Evolutionary conservation across 2,797 vertebrate genomes (phyloP).

Genomic region (Sarcophilus harrisii): DNA sequence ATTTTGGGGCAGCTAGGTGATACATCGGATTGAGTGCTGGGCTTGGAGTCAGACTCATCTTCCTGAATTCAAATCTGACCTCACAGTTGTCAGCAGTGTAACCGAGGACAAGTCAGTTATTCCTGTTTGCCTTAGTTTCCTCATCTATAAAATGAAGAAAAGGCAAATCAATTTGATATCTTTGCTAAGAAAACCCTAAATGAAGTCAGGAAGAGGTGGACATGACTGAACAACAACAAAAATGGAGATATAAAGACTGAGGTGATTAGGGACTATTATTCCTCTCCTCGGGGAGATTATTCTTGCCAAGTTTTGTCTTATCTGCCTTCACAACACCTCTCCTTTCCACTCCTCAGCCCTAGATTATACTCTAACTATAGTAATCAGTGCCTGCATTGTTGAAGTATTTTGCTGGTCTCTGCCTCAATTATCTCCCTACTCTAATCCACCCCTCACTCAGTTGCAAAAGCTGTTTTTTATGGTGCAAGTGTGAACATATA

Average conservation of each 20-base stretch:
- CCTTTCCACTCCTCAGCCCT: background rate
- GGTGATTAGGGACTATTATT: background rate
- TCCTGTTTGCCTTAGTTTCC: background rate
- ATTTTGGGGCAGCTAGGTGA: background rate
- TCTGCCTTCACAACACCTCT: background rate
- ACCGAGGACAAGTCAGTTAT: background rate
- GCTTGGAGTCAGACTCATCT: background rate
- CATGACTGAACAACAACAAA: background rate
- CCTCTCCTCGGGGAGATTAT: background rate
- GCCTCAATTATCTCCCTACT: background rate
- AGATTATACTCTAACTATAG: background rate
- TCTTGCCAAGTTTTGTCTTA: background rate
- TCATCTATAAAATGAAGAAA: background rate
- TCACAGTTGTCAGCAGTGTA: background rate
- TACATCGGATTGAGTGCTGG: background rate
- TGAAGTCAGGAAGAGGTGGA: background rate
- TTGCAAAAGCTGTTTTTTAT: background rate
- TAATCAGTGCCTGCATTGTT: background rate
- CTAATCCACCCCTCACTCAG: background rate
- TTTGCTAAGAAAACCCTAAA: background rate
- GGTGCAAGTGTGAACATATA: background rate
- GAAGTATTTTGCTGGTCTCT: background rate
- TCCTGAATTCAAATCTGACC: background rate
- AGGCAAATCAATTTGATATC: background rate
- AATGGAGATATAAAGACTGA: background rate